Conservation (phyloP, 2,888 invertebrate genomes). For the Phrixothrix hirtus region DNA sequence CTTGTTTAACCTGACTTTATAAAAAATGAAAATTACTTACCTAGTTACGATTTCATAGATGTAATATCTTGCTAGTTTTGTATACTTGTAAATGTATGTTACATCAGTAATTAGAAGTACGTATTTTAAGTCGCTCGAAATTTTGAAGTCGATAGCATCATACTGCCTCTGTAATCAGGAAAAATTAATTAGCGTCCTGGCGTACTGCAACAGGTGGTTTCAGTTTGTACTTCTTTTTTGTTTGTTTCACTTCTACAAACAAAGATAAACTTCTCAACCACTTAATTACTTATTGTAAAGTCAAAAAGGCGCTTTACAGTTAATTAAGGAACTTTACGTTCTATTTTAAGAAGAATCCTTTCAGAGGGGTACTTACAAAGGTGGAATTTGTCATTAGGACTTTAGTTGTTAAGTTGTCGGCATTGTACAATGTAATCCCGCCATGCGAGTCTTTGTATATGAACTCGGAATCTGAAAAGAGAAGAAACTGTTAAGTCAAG, state of each 20-base stretch:
- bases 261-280: too few relatives aligned
- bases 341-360: too few relatives aligned
- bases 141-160: slow-evolving; percentile 75
- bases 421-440: slow-evolving; percentile 78
- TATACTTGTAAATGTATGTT: slow-evolving; percentile 64
- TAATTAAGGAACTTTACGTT: neutral
- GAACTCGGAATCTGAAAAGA: slow-evolving; percentile 76
- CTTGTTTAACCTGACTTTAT: too few relatives aligned
- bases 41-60: slow-evolving; percentile 69
- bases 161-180: slow-evolving; percentile 68
- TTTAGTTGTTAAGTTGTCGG: slow-evolving; percentile 72
- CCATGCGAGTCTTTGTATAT: slow-evolving; percentile 77
- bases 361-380: slow-evolving; percentile 69
- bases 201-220: neutral
- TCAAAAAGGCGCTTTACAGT: neutral
- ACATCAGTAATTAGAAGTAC: slow-evolving; percentile 76
- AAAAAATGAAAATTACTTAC: too few relatives aligned
- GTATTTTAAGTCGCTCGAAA: slow-evolving; percentile 77
- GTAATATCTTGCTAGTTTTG: slow-evolving; percentile 66
- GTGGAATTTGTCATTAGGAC: slow-evolving; percentile 80
- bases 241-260: neutral
- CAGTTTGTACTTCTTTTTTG: neutral
- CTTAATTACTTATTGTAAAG: neutral
- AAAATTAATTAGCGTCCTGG: slow-evolving; percentile 11
- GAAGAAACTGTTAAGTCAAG: too few relatives aligned